phyloP scores from a whole-genome alignment of 1,140 invertebrate species.

The Antheraea pernyi region DNA sequence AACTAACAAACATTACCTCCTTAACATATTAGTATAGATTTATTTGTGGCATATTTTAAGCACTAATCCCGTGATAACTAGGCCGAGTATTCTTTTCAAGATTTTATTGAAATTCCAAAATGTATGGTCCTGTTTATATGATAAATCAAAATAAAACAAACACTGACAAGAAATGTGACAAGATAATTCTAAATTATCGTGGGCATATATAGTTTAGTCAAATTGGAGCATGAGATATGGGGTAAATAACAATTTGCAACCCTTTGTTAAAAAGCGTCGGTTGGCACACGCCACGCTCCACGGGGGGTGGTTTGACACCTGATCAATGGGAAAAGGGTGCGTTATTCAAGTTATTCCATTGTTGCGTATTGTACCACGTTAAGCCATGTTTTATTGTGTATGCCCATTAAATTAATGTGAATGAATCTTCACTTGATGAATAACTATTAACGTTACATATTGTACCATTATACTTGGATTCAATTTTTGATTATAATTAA shows the following conservation, averaged over 20 bases:
- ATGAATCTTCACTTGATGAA: constrained; percentile 2
- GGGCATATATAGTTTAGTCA: constrained; percentile 57
- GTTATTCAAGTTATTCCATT: constrained; percentile 1
- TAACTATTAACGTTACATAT: neutral
- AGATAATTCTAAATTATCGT: constrained; percentile 72
- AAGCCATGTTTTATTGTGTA: constrained; percentile 4
- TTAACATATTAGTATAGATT: no score
- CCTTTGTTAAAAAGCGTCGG: constrained; percentile 54
- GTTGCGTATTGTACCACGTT: neutral
- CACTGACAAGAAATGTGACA: constrained; percentile 28
- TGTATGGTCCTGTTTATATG: neutral
- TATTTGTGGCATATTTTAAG: no score
- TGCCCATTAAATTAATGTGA: neutral
- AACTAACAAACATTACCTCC: no score
- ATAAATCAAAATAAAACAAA: constrained; percentile 5
- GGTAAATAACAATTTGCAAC: constrained; percentile 75
- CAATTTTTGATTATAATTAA: no score
- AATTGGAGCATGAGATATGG: constrained; percentile 60
- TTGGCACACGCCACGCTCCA: constrained; percentile 41
- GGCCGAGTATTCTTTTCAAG: no score
- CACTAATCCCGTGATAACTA: no score
- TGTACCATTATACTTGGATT: no score
- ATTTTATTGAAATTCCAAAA: no score
- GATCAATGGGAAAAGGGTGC: constrained; percentile 36
- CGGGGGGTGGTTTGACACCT: constrained; percentile 54